These are phyloP conservation scores for Caranx ignobilis DNA, from an alignment of 2,113 vertebrate genomes.

Conservation along the genomic window DNA sequence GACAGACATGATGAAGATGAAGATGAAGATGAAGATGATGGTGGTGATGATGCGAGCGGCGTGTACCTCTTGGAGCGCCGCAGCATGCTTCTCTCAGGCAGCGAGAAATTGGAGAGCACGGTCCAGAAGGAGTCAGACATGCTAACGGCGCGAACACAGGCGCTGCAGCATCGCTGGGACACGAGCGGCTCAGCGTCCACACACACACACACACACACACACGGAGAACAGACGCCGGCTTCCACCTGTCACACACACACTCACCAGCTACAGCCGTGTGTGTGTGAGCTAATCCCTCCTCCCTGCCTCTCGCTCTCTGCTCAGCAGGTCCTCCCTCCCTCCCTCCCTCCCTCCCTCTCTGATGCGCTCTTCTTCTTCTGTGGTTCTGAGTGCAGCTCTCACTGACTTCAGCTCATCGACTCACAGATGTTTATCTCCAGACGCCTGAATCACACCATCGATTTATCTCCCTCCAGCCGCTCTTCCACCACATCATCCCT, in stretches of 20 bases:
- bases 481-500: too few species aligned
- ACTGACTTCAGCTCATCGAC: not conserved
- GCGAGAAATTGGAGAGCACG: constrained; percentile 92
- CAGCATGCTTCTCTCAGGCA: constrained; percentile 91
- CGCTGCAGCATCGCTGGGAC: constrained; percentile 80
- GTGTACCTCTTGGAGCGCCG: constrained; percentile 91
- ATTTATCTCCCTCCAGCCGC: not conserved
- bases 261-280: constrained; percentile 3
- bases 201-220: too few species aligned
- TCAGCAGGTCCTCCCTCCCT: constrained; percentile 23
- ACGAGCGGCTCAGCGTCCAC: not conserved
- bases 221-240: constrained; percentile 32
- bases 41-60: not conserved
- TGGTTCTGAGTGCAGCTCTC: constrained; percentile 16
- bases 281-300: constrained; percentile 7
- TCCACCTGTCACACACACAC: constrained; percentile 73
- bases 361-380: constrained; percentile 8
- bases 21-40: too few species aligned
- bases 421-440: not conserved
- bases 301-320: not conserved
- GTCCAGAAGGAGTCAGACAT: constrained; percentile 94
- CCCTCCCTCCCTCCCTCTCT: constrained; percentile 7
- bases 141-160: constrained; percentile 74
- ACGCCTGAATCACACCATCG: not conserved
- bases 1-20: not conserved